These are phyloP conservation scores for Drosophila ananassae DNA, from an alignment of 1,140 invertebrate genomes.

Conservation along the genomic window DNA sequence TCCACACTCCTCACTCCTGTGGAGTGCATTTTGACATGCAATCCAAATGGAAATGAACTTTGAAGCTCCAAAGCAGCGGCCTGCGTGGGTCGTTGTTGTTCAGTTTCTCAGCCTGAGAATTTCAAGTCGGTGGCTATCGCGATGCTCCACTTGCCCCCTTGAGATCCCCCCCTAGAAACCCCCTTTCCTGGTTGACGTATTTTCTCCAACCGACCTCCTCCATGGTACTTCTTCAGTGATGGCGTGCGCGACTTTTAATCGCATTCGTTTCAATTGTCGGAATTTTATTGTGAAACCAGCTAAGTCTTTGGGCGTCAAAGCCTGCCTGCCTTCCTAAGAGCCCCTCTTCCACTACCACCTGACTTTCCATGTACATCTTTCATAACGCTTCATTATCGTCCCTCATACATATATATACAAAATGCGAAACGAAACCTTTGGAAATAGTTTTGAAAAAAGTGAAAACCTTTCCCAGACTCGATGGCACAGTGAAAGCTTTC, in stretches of 20 bases:
- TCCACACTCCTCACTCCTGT: constrained; percentile 12
- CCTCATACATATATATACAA: constrained; percentile 17
- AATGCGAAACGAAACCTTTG: constrained; percentile 46
- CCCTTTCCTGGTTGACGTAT: neutral
- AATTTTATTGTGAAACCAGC: constrained; percentile 78
- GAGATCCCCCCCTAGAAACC: neutral
- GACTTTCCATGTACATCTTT: constrained; percentile 44
- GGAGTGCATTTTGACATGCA: constrained; percentile 62
- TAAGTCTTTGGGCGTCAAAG: constrained; percentile 55
- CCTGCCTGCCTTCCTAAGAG: constrained; percentile 2
- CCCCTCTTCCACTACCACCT: constrained; percentile 1
- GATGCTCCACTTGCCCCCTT: constrained; percentile 67
- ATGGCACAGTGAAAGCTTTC: constrained; percentile 46
- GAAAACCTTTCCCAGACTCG: constrained; percentile 60
- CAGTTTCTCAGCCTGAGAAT: constrained; percentile 43
- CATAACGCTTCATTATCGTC: constrained; percentile 61
- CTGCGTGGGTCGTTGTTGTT: constrained; percentile 59
- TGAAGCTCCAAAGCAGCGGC: constrained; percentile 31
- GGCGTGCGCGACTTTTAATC: constrained; percentile 77
- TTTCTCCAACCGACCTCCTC: neutral
- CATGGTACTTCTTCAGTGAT: constrained; percentile 43
- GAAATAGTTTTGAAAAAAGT: constrained; percentile 48
- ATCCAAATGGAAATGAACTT: constrained; percentile 78
- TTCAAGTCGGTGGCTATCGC: constrained; percentile 59
- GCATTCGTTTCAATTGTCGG: constrained; percentile 79